These are phyloP conservation scores for Bubo bubo DNA, from an alignment of 2,113 vertebrate genomes.

Conservation along the genomic window DNA sequence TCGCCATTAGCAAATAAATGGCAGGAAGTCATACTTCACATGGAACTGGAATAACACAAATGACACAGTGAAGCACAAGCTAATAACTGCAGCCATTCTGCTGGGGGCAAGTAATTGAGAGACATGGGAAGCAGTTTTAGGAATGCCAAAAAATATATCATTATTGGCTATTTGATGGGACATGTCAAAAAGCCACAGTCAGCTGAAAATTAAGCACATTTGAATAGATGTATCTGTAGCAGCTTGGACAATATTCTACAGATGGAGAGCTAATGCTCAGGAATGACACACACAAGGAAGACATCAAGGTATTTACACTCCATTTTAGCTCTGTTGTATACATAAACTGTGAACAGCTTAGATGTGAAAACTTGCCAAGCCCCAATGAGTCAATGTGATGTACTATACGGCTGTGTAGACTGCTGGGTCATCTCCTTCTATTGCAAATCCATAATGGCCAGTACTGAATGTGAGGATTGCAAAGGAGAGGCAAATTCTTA, in stretches of 20 bases:
- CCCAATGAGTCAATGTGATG: not conserved
- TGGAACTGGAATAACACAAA: slow-evolving; percentile 4
- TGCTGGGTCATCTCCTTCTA: not conserved
- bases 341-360: not conserved
- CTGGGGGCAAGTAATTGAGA: slow-evolving; percentile 25
- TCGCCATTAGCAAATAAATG: slow-evolving; percentile 8
- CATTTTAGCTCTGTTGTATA: not conserved
- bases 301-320: not conserved
- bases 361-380: not conserved
- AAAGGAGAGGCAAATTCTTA: not conserved
- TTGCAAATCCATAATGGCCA: not conserved
- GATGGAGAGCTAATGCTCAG: not conserved
- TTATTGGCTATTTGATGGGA: slow-evolving; percentile 22
- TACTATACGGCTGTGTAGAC: not conserved
- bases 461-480: not conserved
- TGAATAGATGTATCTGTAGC: not conserved
- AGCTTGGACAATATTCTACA: not conserved
- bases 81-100: slow-evolving; percentile 43
- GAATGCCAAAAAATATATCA: slow-evolving; percentile 10
- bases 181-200: slow-evolving; percentile 27
- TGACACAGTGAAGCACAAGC: slow-evolving; percentile 9
- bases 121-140: not conserved
- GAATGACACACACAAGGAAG: not conserved
- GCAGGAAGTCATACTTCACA: slow-evolving; percentile 54
- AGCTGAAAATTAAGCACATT: not conserved